Percentiles rank a stretch among this genome's conserved stretches.
phyloP scores from a whole-genome alignment of 1,140 invertebrate species.

The Penaeus japonicus region DNA sequence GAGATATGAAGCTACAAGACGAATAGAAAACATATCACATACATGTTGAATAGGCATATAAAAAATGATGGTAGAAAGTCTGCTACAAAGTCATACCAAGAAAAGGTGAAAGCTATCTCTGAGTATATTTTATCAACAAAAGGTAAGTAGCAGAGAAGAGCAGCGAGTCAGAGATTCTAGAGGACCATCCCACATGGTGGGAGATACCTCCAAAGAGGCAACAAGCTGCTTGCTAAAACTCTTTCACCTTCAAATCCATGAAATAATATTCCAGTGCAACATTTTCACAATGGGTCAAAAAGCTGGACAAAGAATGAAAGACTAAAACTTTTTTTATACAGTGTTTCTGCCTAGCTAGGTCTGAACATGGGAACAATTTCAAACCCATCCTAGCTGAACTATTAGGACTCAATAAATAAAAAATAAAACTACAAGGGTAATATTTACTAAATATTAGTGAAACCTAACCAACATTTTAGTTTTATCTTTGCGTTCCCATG shows the following conservation, averaged over 20 bases:
- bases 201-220: conserved; percentile 12
- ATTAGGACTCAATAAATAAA: no score
- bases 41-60: no score
- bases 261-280: conserved; percentile 1
- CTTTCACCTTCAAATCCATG: conserved; percentile 8
- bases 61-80: no score
- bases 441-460: neutral
- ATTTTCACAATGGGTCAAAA: neutral
- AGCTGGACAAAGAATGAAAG: conserved; percentile 23
- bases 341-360: conserved; percentile 19
- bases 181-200: conserved; percentile 31
- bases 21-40: no score
- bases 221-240: neutral
- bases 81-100: no score
- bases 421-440: neutral
- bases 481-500: neutral
- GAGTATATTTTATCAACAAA: no score
- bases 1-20: no score
- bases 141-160: neutral
- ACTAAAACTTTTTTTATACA: conserved; percentile 24
- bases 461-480: neutral
- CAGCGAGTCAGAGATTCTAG: conserved; percentile 15
- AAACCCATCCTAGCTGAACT: neutral
- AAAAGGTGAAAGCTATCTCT: no score
- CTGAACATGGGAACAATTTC: neutral